phyloP scores from a whole-genome alignment of 2,797 vertebrate species.

The Threskiornis aethiopicus region DNA sequence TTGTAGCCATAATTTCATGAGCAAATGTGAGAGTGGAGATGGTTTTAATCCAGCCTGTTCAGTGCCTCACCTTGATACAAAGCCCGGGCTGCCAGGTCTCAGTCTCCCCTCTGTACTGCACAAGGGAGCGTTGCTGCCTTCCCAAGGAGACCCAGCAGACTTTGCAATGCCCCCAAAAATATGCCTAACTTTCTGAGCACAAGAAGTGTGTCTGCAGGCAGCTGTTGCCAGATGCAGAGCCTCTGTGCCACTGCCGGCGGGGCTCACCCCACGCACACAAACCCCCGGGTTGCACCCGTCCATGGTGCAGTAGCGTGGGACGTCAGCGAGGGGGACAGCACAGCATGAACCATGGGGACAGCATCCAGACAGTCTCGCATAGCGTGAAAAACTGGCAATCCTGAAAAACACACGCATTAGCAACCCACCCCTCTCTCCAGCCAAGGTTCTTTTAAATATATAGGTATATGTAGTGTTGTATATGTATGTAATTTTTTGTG shows the following conservation, averaged over 20 bases:
- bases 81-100: accelerated
- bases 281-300: accelerated
- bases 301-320: accelerated
- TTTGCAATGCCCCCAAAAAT: neutral
- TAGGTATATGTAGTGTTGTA: neutral
- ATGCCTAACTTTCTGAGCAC: neutral
- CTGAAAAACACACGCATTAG: neutral
- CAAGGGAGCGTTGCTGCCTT: accelerated
- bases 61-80: neutral
- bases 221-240: neutral
- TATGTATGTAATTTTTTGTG: neutral
- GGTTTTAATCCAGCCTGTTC: neutral
- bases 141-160: neutral
- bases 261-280: accelerated
- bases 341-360: neutral
- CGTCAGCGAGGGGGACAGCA: neutral
- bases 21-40: neutral
- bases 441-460: neutral
- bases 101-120: neutral
- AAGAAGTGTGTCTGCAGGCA: neutral
- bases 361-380: neutral
- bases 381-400: neutral
- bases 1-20: neutral
- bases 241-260: accelerated
- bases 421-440: neutral